Base-by-base conservation (phyloP, 2,113 vertebrate species). In the Ranitomeya variabilis region DNA sequence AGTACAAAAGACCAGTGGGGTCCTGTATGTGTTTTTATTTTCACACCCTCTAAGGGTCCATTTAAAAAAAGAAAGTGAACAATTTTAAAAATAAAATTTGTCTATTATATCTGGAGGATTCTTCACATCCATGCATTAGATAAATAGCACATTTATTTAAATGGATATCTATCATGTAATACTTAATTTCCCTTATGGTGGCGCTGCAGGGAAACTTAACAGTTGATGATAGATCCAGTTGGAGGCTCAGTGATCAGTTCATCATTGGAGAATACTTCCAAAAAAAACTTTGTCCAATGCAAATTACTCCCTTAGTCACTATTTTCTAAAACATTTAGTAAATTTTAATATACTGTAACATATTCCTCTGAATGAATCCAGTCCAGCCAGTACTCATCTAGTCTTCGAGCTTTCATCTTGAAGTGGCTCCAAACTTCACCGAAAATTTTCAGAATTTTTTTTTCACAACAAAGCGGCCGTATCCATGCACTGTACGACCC, bases 391-490 rank as follows among this genome's bases (percentile, higher is more conserved):
- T 2, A 4, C 66, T 71, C 67, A 26, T 37, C 12, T 37, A 18
- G 31, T 45, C 71, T 45, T 74, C 14, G 16, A 16, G 66, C 15
- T 16, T 4, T 52, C 7, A 19, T 9, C 71, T 45, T 74, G 16
- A 74, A 45, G 0, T 74, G 71, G 71, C 6, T 19, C 16, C 71
- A 45, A 45, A 74, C 71, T 74, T n/a, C n/a, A 6, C 26, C 3
- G 3, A 14, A 37, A 73, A 37, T 11, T 23, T 37, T 15, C 37
- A 1, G 19, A 45, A 11, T 13, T 74, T 87, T 90, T 91, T 90
- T 80, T 45, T 45, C 3, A 45, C n/a, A 80, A 31, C 11, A 23
- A 13, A 31, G 21, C 6, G 2, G 12, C 12, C n/a, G 7, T 31
- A 7, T 18, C 23, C 18, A 76, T 4, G 7, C 11, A 59, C 13